Base-by-base conservation (phyloP, 2,113 vertebrate species). In the Gobius niger region DNA sequence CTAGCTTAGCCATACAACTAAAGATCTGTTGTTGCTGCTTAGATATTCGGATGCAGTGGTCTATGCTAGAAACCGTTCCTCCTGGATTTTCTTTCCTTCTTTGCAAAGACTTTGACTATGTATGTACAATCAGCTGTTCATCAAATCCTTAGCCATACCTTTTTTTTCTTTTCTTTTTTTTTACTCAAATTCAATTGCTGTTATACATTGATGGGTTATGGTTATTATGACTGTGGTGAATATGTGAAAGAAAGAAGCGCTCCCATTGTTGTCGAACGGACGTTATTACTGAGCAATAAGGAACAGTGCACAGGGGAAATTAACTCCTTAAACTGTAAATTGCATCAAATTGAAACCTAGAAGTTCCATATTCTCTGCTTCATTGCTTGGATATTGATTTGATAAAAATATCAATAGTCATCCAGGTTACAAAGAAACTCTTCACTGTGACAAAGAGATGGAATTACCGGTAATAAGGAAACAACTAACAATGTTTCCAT, bases 231-330 rank as follows among this genome's bases (percentile, higher is more conserved):
- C 53, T 51, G 15, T 41, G 12, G 40, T 8, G n/a, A 56, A 57
- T 76, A 73, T 78, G 80, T 62, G 52, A 76, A 70, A 78, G 56
- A 44, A 47, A 56, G 44, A 19, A 56, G 53, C 8, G 40, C 13
- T 65, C 68, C 63, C 57, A 47, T 63, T 65, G 70, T 65, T 49
- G 54, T 76, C 74, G 65, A 59, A 40, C 0, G 77, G 50, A 66
- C 51, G 66, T 77, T 64, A 80, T 81, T 15, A 73, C 63, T 53
- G 52, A 50, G 77, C 64, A 81, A 77, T 79, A 82, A 81, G 82
- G 50, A 63, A 51, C 72, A 62, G 41, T 47, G 59, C 77, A 73
- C 63, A 47, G 12, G 75, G 76, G 77, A 85, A 82, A 84, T 83
- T 60, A 83, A 73, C 72, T 52, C 47, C 67, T 82, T 44, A 49